phyloP scores from a whole-genome alignment of 2,113 vertebrate genomes.

The Ptilonorhynchus violaceus region DNA sequence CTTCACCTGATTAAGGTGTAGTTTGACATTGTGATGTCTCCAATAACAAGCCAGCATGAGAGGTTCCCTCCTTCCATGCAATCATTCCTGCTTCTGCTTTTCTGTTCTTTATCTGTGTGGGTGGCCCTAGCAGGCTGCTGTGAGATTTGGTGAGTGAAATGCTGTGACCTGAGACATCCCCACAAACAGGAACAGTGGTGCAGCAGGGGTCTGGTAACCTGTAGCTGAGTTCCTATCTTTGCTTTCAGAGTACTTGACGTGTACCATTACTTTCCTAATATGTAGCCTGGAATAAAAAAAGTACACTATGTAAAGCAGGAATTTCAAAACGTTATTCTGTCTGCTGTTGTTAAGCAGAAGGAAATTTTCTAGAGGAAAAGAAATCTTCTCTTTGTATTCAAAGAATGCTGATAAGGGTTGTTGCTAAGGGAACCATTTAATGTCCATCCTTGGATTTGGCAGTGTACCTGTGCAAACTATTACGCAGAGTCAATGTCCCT shows the following conservation, averaged over 20 bases:
- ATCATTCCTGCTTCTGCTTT: neutral
- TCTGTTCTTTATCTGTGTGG: neutral
- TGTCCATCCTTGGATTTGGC: neutral
- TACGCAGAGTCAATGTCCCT: neutral
- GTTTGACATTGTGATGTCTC: neutral
- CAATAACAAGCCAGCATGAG: neutral
- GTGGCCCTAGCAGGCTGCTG: neutral
- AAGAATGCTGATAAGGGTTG: neutral
- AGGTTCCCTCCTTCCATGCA: neutral
- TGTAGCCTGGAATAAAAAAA: neutral
- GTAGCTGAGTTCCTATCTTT: neutral
- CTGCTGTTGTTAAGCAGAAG: neutral
- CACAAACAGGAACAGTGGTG: neutral
- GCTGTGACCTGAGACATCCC: neutral
- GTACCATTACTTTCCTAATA: neutral
- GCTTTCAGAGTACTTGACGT: neutral
- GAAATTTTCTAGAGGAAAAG: neutral
- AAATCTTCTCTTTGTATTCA: neutral
- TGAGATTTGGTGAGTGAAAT: neutral
- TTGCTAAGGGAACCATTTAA: slow-evolving; percentile 11
- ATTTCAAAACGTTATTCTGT: neutral
- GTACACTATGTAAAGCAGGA: neutral
- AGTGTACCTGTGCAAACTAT: neutral
- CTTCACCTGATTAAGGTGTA: neutral
- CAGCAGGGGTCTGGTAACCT: neutral